phyloP scores from a whole-genome alignment of 2,888 invertebrate genomes.

The Catocala sponsa region DNA sequence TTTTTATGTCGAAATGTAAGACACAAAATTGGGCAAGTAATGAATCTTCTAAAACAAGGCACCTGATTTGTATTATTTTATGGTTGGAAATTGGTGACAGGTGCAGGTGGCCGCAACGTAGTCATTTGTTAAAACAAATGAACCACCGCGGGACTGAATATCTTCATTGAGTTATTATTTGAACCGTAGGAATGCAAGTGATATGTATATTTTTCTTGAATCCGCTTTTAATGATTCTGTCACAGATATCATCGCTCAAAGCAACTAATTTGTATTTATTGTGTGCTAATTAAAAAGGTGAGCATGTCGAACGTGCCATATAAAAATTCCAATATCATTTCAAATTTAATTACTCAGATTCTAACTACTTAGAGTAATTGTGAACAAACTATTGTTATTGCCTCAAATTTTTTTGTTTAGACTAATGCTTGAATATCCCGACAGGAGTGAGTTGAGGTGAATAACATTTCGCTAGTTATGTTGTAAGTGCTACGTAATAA shows the following conservation, averaged over 20 bases:
- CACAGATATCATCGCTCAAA: conserved; percentile 22
- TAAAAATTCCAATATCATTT: too few species aligned
- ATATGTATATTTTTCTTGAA: conserved; percentile 32
- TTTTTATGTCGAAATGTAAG: conserved; percentile 45
- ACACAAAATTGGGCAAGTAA: conserved; percentile 64
- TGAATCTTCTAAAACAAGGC: conserved; percentile 73
- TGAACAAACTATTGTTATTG: too few species aligned
- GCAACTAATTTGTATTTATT: conserved; percentile 8
- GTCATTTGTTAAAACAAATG: conserved; percentile 65
- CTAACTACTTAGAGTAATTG: too few species aligned
- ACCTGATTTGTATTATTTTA: conserved; percentile 74
- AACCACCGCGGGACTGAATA: conserved; percentile 51
- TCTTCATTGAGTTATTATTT: conserved; percentile 74
- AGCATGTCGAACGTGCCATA: neutral
- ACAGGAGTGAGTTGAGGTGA: too few species aligned
- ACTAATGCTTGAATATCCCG: too few species aligned
- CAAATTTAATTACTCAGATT: too few species aligned
- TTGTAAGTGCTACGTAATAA: too few species aligned
- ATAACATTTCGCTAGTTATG: too few species aligned
- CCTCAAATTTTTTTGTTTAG: too few species aligned
- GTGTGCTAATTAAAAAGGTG: conserved; percentile 21
- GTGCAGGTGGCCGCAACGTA: conserved; percentile 62
- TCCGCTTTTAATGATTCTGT: conserved; percentile 34
- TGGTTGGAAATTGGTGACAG: conserved; percentile 73
- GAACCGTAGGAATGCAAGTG: conserved; percentile 58